Base-by-base conservation (phyloP, 2,113 vertebrate species). In the Chaetura pelagica region DNA sequence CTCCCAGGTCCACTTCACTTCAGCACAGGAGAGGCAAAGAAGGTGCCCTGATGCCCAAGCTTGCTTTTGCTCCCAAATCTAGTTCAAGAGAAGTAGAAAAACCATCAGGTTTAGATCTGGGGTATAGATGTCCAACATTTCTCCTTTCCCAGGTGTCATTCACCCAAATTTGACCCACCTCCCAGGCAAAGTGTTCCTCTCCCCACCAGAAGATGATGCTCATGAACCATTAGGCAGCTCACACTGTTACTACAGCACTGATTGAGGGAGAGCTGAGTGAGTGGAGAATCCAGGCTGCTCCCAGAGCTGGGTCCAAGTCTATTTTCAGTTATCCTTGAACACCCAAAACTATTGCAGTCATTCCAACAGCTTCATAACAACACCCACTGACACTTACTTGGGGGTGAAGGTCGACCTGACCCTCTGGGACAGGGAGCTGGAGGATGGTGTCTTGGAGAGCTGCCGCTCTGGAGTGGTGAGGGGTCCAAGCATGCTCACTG, bases 61-160 rank as follows among this genome's bases (percentile, higher is more conserved):
- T 99, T 99, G 97, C 98, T 99, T 97, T 99, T 99, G 97, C 98
- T 99, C 81, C 98, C 98, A 96, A 99, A 99, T 93, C 99, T 99
- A 96, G 96, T 97, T 15, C 38, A 72, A 93, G 51, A 90, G n/a
- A 97, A 91, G 83, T 2, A 89, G 12, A 82, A 58, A 58, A 81
- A 35, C 21, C 0, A 34, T n/a, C 30, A 15, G 52, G 6, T 67
- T 34, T 32, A 54, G 69, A 55, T 55, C 14, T 51, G 16, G 58
- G 49, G 15, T 12, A 5, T 0, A 38, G 15, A 78, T 26, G 1
- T 17, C 15, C 19, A 63, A 57, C 4, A 2, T 1, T 1, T 3
- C 24, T 7, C 32, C 16, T 42, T 42, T 26, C 26, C 19, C 30
- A 42, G 18, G 14, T 16, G 44, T 7, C 12, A 10, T 10, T n/a